Evolutionary conservation across 2,113 vertebrate species (phyloP), one percentile per base, ranked within the genome.

Genomic region (Oreocharis arfaki): DNA sequence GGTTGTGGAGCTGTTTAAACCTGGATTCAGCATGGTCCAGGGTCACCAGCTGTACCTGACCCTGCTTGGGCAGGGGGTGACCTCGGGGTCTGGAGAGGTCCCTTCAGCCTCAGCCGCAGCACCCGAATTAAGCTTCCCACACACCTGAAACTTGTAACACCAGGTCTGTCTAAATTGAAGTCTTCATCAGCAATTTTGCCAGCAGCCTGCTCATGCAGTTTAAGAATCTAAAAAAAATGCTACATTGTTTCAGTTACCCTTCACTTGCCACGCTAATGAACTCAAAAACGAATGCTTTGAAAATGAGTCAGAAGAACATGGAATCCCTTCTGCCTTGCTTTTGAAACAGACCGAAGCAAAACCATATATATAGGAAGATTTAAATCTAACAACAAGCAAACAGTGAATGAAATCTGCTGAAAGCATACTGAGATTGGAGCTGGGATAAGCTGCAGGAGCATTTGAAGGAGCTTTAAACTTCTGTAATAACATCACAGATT

Each of bases 1-100:
- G 18, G 12, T 0, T 47, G 55, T 27, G 42, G 15, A 63, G 49
- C 55, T 52, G 6, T 20, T 71, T 18, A 13, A 26, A 20, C 59
- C 6, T 4, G 10, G 2, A 11, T 30, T 19, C 5, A 2, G 0
- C 6, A 1, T 1, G 0, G 21, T 22, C 21, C 50, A 35, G 30
- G 26, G 6, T 16, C 53, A 37, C 6, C 71, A 32, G 55, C 37
- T 52, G 20, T 9, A 8, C 18, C 44, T 64, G 59, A 6, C 41
- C 53, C 44, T 68, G 59, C 33, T 5, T 15, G 70, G 56, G 57
- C 24, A 3, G 50, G 22, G 10, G 22, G 16, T 44, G 49, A 13
- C 26, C 57, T 32, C 3, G 6, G 17, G 5, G 8, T 20, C 46
- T 22, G 39, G 20, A 46, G 35, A 30, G 55, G 24, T 16, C 20